A percentile compares a stretch with the other conserved stretches of the same genome.
These are phyloP conservation scores for Eubasilissa regina DNA, from an alignment of 1,140 invertebrate species.

Conservation along the genomic window DNA sequence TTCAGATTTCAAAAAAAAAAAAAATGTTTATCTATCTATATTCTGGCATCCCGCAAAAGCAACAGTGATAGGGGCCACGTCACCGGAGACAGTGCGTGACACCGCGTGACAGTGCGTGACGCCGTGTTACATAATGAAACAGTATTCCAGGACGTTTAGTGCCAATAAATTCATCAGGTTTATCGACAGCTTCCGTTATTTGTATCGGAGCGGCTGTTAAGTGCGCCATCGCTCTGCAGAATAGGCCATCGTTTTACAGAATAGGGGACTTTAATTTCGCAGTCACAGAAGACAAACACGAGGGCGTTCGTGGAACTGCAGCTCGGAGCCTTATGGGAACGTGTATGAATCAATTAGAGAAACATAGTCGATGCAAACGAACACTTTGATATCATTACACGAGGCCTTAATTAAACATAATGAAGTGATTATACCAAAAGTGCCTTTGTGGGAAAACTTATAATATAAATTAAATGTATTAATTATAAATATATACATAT, in stretches of 20 bases:
- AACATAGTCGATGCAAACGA: not conserved
- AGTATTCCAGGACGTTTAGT: slow-evolving; percentile 41
- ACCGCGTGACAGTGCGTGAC: slow-evolving; percentile 31
- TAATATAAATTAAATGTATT: not conserved
- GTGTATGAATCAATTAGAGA: not conserved
- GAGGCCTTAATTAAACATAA: not conserved
- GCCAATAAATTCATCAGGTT: slow-evolving; percentile 58
- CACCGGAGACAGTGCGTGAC: slow-evolving; percentile 23
- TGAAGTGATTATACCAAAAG: slow-evolving; percentile 11
- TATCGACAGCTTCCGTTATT: slow-evolving; percentile 58
- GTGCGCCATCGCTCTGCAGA: slow-evolving; percentile 22
- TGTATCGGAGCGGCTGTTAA: slow-evolving; percentile 28
- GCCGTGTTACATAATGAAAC: slow-evolving; percentile 36
- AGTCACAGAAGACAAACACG: not conserved
- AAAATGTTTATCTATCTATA: no score
- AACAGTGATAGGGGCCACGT: not conserved
- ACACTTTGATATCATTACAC: not conserved
- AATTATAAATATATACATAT: no score
- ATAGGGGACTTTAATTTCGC: slow-evolving; percentile 40
- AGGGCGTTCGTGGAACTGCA: not conserved
- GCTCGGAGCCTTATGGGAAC: not conserved
- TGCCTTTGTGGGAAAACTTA: not conserved
- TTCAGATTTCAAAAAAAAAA: no score
- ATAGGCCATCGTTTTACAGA: slow-evolving; percentile 27
- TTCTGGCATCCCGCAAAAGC: not conserved